Base-by-base conservation (phyloP, 2,797 vertebrate species). In the Sarcoramphus papa region DNA sequence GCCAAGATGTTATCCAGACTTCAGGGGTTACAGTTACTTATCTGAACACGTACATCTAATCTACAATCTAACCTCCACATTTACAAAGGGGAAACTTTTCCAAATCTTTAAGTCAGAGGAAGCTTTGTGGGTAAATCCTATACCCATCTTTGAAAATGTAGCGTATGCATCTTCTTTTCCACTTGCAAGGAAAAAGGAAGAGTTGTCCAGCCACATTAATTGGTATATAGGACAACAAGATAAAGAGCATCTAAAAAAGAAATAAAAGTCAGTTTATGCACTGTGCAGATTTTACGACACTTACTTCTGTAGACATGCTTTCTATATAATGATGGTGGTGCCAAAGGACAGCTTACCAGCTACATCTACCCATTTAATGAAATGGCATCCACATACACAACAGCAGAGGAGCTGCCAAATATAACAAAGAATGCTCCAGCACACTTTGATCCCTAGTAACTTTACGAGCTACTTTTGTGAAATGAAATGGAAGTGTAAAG, bases 351-450 rank as follows among this genome's bases (percentile, higher is more conserved):
- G 50, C 20, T 68, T 14, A 51, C 37, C 62, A 78, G 28, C 53
- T 48, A 25, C 45, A 24, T 13, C 35, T 7, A 35, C 78, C n/a
- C 63, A 4, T 10, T 25, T 24, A 51, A 50, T 12, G 9, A 50
- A 75, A 41, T 1, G 0, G 14, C 12, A 20, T 25, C 68, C 54
- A n/a, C 13, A 1, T 2, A 33, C 18, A 33, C n/a, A 31, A 22
- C 59, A 68, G 77, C 73, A 84, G 37, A 51, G 83, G 22, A 75
- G 47, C 62, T 56, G 68, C 56, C 69, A 60, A 25, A 48, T 10
- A 6, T 3, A 50, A 27, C 35, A 45, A 15, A 45, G 70, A 73
- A 56, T 3, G 47, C 57, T 69, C 68, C 43, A 43, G 74, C 73
- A 60, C 0, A 1, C 47, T 50, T 60, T n/a, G 25, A 45, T 51